Percentiles rank a stretch among this genome's conserved stretches.
Evolutionary conservation across 2,797 vertebrate species (phyloP).

Genomic region (Brachymystax lenok): DNA sequence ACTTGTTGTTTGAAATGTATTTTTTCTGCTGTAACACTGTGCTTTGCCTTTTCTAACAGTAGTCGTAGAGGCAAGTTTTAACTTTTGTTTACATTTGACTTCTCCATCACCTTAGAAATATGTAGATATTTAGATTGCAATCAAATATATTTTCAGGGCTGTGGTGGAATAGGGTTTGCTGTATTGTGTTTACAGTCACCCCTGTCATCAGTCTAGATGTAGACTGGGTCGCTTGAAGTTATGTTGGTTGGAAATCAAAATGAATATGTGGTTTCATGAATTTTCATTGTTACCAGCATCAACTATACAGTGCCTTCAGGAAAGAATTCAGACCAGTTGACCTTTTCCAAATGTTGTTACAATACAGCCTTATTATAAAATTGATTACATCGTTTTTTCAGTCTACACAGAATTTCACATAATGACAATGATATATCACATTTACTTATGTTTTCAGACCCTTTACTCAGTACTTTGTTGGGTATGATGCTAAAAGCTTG

Average conservation of each 20-base stretch:
- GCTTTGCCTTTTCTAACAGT: slow-evolving; percentile 17
- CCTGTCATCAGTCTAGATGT: not conserved
- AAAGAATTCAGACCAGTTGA: too few relatives aligned
- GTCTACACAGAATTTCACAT: too few relatives aligned
- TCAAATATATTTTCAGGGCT: slow-evolving; percentile 11
- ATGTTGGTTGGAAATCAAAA: too few relatives aligned
- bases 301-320: not conserved
- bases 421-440: too few relatives aligned
- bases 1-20: slow-evolving; percentile 30
- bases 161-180: slow-evolving; percentile 15
- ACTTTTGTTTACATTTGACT: slow-evolving; percentile 32
- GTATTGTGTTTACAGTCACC: slow-evolving; percentile 5
- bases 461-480: too few relatives aligned
- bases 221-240: not conserved
- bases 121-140: not conserved
- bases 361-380: too few relatives aligned
- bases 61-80: not conserved
- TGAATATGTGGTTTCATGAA: too few relatives aligned
- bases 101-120: not conserved
- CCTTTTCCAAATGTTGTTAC: too few relatives aligned
- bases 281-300: too few relatives aligned
- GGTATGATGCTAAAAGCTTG: too few relatives aligned
- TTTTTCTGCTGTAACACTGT: slow-evolving; percentile 44
- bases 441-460: too few relatives aligned
- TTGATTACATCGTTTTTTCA: too few relatives aligned